Evolutionary conservation across 2,888 invertebrate species (phyloP).

Genomic region (Merodon equestris): DNA sequence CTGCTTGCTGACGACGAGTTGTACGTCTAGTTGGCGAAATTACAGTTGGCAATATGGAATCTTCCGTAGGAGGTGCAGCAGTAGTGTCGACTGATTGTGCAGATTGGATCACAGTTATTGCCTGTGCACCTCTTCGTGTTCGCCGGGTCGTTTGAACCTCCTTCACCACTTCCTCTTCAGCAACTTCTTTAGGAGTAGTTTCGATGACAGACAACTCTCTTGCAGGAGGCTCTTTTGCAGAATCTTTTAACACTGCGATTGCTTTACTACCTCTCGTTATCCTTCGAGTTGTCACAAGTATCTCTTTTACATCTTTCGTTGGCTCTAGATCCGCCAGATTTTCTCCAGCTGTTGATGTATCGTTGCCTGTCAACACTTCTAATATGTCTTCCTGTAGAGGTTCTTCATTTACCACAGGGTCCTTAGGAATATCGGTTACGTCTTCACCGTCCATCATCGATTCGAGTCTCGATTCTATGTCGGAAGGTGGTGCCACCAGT

Average conservation of each 20-base stretch:
- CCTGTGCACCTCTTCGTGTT: slow-evolving; percentile 48
- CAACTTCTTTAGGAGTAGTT: slow-evolving; percentile 9
- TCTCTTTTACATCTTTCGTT: slow-evolving; percentile 29
- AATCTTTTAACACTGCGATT: slow-evolving; percentile 32
- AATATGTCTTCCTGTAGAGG: slow-evolving; percentile 76
- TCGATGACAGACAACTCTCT: slow-evolving; percentile 1
- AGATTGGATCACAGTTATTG: slow-evolving; percentile 1
- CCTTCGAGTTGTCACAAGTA: slow-evolving; percentile 66
- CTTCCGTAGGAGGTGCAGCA: neutral
- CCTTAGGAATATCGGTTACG: slow-evolving; percentile 71
- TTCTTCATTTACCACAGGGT: slow-evolving; percentile 69
- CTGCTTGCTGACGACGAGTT: slow-evolving; percentile 41
- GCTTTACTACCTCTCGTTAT: slow-evolving; percentile 72
- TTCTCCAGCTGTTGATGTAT: slow-evolving; percentile 17
- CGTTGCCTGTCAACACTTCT: slow-evolving; percentile 74
- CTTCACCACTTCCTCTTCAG: slow-evolving; percentile 9
- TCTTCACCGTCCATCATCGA: slow-evolving; percentile 77
- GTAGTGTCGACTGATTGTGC: slow-evolving; percentile 3
- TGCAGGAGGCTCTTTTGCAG: slow-evolving; percentile 46
- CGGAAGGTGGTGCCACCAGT: slow-evolving; percentile 78
- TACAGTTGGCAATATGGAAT: slow-evolving; percentile 2
- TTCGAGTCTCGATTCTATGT: slow-evolving; percentile 77
- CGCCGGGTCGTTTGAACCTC: slow-evolving; percentile 39
- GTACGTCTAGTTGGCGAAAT: slow-evolving; percentile 56
- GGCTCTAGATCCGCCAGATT: slow-evolving; percentile 19